A percentile compares a stretch with the other conserved stretches of the same genome.
Conservation (phyloP, 1,140 invertebrate genomes). For the Drosophila orena region DNA sequence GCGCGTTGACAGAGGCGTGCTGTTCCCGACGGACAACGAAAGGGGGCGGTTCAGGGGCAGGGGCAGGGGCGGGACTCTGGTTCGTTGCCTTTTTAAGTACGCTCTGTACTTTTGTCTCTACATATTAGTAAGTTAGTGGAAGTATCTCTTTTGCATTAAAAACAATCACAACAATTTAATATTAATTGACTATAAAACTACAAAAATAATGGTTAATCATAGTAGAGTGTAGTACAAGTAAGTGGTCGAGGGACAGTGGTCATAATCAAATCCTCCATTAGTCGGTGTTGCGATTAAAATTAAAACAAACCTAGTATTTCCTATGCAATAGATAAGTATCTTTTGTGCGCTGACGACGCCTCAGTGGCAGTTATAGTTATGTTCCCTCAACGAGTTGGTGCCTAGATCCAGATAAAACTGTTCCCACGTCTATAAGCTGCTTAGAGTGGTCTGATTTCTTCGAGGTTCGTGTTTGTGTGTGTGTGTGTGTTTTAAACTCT, state of each 20-base stretch:
- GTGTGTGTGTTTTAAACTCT: slow-evolving; percentile 45
- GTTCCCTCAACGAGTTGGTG: slow-evolving; percentile 20
- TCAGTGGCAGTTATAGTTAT: slow-evolving; percentile 71
- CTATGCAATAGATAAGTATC: slow-evolving; percentile 64
- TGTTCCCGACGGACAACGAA: background rate
- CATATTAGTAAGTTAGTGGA: slow-evolving; percentile 77
- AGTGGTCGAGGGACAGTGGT: slow-evolving; percentile 54
- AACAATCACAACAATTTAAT: slow-evolving; percentile 85
- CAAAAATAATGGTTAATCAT: slow-evolving; percentile 79
- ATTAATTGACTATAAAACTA: slow-evolving; percentile 84
- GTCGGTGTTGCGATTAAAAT: slow-evolving; percentile 79
- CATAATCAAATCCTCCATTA: slow-evolving; percentile 85
- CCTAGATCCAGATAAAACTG: slow-evolving; percentile 20
- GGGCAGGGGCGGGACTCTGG: slow-evolving; percentile 1
- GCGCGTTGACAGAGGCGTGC: slow-evolving; percentile 48
- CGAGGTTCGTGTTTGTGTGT: slow-evolving; percentile 58
- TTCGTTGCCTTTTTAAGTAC: slow-evolving; percentile 79
- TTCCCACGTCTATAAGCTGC: slow-evolving; percentile 7
- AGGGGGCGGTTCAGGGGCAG: background rate
- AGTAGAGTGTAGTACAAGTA: slow-evolving; percentile 55
- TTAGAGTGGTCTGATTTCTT: slow-evolving; percentile 11
- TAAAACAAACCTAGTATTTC: slow-evolving; percentile 77
- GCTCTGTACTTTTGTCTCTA: slow-evolving; percentile 55
- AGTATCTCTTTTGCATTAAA: slow-evolving; percentile 79
- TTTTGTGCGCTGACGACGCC: slow-evolving; percentile 76